Conservation (phyloP, 1,140 invertebrate genomes). For the Nylanderia fulva region DNA sequence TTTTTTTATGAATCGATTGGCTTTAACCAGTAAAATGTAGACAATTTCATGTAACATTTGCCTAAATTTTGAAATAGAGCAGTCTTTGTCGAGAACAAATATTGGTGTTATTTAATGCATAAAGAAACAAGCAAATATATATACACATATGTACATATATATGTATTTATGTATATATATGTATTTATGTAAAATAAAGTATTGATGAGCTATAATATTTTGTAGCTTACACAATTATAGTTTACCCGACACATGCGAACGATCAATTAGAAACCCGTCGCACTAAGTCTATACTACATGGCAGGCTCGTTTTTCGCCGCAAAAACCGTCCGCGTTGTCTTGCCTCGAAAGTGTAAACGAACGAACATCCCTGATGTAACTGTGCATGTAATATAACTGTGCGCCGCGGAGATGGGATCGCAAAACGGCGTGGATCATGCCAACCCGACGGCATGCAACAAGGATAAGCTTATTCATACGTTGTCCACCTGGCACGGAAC, state of each 20-base stretch:
- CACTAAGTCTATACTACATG: neutral
- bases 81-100: conserved; percentile 15
- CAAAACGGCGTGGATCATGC: conserved; percentile 60
- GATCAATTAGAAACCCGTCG: conserved; percentile 39
- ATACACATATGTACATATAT: too few species aligned
- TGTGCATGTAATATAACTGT: conserved; percentile 42
- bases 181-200: neutral
- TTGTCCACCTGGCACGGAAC: conserved; percentile 37
- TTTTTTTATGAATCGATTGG: neutral
- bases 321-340: conserved; percentile 4
- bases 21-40: neutral
- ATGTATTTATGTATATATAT: too few species aligned
- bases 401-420: conserved; percentile 65
- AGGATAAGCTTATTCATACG: conserved; percentile 20
- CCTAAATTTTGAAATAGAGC: neutral
- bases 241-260: conserved; percentile 27
- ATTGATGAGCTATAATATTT: conserved; percentile 42
- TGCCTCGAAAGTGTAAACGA: conserved; percentile 49
- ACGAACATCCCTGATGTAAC: conserved; percentile 31
- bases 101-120: neutral
- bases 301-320: conserved; percentile 22
- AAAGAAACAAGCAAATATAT: neutral
- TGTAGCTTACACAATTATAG: conserved; percentile 14
- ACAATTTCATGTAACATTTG: neutral
- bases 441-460: conserved; percentile 2